Evolutionary conservation across 2,113 vertebrate genomes (phyloP).

Genomic region (Psilopsiagon aurifrons): DNA sequence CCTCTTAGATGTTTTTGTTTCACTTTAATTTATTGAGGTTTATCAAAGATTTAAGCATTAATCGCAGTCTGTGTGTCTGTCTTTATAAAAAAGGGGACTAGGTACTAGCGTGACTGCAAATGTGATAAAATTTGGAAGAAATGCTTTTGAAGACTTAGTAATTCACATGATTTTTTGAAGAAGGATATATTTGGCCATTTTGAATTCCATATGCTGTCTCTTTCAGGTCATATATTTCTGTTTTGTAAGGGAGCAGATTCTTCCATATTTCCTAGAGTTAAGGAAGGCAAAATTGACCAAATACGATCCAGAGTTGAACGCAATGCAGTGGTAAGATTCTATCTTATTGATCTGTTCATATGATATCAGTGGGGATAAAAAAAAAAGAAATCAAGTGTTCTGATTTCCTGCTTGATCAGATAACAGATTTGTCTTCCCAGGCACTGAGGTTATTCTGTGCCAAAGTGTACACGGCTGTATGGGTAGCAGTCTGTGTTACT

Average conservation of each 20-base stretch:
- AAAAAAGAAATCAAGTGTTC: not conserved
- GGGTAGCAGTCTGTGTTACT: not conserved
- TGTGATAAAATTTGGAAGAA: not conserved
- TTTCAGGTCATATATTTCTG: slow-evolving; percentile 87
- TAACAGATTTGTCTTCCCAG: not conserved
- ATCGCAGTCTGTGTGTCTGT: not conserved
- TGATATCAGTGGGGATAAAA: not conserved
- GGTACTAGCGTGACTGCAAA: not conserved
- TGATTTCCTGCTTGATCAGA: not conserved
- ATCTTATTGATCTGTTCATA: not conserved
- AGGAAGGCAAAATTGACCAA: slow-evolving; percentile 93
- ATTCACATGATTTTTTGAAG: not conserved
- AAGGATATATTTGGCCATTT: not conserved
- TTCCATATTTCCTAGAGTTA: slow-evolving; percentile 92
- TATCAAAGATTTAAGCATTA: not conserved
- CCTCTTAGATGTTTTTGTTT: not conserved
- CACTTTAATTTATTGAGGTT: not conserved
- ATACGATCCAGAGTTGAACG: slow-evolving; percentile 88
- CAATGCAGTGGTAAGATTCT: slow-evolving; percentile 91
- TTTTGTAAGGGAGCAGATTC: slow-evolving; percentile 99
- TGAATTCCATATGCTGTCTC: not conserved
- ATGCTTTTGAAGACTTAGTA: not conserved
- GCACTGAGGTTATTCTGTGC: not conserved
- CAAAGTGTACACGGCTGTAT: not conserved
- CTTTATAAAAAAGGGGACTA: not conserved